Evolutionary conservation across 2,113 vertebrate genomes (phyloP), one percentile per base, ranked within the genome.

Genomic region (Leiothrix lutea): DNA sequence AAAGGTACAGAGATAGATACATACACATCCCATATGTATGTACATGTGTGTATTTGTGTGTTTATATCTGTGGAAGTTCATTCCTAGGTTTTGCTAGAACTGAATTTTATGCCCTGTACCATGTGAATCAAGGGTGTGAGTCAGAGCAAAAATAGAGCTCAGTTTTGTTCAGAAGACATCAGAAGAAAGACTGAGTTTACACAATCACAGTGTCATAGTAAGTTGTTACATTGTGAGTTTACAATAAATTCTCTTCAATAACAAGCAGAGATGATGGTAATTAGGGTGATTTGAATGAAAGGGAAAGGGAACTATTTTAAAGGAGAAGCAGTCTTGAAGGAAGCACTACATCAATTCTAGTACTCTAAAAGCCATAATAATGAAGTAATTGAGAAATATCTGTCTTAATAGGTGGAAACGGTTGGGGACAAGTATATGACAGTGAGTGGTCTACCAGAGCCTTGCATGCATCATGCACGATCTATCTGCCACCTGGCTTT

Each of bases 381-480:
- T 77, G 13, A 85, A 64, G 12, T 81, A 62, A 90, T 54, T 47
- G 13, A 65, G 42, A 94, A 17, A 62, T 74, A 4, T 62, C 19
- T 91, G 1, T 84, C 72, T 53, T 70, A 53, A 36, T 96, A 99
- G 99, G 99, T 99, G 97, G 99, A 99, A 97, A 99, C 99, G 6
- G 99, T 99, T 53, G 99, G 99, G 18, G 99, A 99, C 96, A 99
- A 99, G 88, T 99, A 99, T 69, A 99, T 99, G 99, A 99, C 99
- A 4, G 99, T 99, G 94, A 99, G 99, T 65, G 99, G 99, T 60
- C 98, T 99, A 20, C 99, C 99, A 23, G 99, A 99, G 94, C 99
- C 99, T 4, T 99, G 99, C 92, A 98, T 98, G 67, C 99, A 99
- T 95, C 99, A 99, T 35, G 99, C 99, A 86, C 98, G 99, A 87